phyloP scores from a whole-genome alignment of 1,140 invertebrate genomes.

The Drosophila elegans region DNA sequence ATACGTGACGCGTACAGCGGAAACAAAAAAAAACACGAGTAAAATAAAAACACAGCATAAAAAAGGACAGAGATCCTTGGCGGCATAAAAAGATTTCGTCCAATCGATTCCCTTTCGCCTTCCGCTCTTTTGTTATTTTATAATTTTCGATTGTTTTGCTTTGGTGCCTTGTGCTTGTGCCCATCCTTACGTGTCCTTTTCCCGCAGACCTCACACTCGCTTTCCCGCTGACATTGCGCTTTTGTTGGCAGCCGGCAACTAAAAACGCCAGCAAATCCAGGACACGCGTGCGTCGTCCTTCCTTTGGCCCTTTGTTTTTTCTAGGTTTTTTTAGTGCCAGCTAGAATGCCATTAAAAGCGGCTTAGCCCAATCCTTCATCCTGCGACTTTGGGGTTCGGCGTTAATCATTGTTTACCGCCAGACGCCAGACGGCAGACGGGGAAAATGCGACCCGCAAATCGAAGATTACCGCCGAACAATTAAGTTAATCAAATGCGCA shows the following conservation, averaged over 20 bases:
- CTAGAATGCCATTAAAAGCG: conserved; percentile 71
- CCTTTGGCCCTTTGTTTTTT: conserved; percentile 34
- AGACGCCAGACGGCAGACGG: conserved; percentile 10
- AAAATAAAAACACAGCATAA: conserved; percentile 17
- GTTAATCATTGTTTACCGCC: conserved; percentile 76
- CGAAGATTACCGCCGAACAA: conserved; percentile 61
- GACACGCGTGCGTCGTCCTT: conserved; percentile 34
- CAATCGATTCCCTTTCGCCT: conserved; percentile 61
- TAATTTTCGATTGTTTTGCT: conserved; percentile 82
- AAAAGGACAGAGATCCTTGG: conserved; percentile 61
- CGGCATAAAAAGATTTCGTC: conserved; percentile 69
- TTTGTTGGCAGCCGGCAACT: conserved; percentile 51
- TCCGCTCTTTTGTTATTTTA: conserved; percentile 76
- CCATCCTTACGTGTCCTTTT: conserved; percentile 1
- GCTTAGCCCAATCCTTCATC: conserved; percentile 63
- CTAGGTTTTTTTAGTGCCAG: conserved; percentile 34
- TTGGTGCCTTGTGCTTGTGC: conserved; percentile 52
- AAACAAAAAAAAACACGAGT: conserved; percentile 47
- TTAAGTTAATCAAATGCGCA: conserved; percentile 79
- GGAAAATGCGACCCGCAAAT: conserved; percentile 41
- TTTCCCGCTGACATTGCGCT: conserved; percentile 68
- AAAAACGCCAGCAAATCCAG: conserved; percentile 36
- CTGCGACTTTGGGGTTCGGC: conserved; percentile 21
- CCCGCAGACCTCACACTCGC: not conserved
- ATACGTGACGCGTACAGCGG: conserved; percentile 82